Base-by-base conservation (phyloP, 2,888 invertebrate species). In the Dasypogon diadema region DNA sequence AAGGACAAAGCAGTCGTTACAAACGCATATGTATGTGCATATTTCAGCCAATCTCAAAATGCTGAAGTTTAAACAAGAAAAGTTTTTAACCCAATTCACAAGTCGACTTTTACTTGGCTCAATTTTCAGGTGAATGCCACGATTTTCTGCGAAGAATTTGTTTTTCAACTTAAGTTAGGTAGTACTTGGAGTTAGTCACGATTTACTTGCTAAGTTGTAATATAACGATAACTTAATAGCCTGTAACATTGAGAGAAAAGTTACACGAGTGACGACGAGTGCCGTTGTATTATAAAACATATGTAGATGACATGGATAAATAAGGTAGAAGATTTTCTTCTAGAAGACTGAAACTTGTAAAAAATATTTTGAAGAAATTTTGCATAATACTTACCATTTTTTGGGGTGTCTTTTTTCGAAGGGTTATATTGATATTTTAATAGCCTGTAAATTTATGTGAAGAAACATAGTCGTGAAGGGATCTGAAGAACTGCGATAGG, bases 1-100 rank as follows among this genome's bases (percentile, higher is more conserved):
- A 6, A 22, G 22, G 6, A 18, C 8, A 18, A 10, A 54, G 6
- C 4, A 16, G 22, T 14, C 21, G 8, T 24, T 65, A 42, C 65
- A 21, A 1, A 16, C 16, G 8, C 34, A 26, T 26, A 60, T 24
- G 24, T 46, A 16, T 65, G 24, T 30, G 22, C 65, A 30, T n/a
- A 46, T 48, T 65, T 18, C 22, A 46, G 34, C 21, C 58, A 65
- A 30, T 70, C 51, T 70, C 68, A 48, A 68, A 56, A 58, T 54
- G 56, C 12, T 51, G 68, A 74, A 76, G 65, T 76, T 76, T 76
- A 76, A 76, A 76, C 76, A 74, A 76, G 76, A 76, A 76, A 76
- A 76, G 76, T 76, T 76, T 76, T 58, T 76, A 68, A 68, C 76
- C 68, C 68, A 74, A 58, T 76, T 76, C 70, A 30, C 12, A 10